A percentile compares a stretch with the other conserved stretches of the same genome.
Conservation (phyloP, 2,113 vertebrate genomes). For the Corythaeola cristata region DNA sequence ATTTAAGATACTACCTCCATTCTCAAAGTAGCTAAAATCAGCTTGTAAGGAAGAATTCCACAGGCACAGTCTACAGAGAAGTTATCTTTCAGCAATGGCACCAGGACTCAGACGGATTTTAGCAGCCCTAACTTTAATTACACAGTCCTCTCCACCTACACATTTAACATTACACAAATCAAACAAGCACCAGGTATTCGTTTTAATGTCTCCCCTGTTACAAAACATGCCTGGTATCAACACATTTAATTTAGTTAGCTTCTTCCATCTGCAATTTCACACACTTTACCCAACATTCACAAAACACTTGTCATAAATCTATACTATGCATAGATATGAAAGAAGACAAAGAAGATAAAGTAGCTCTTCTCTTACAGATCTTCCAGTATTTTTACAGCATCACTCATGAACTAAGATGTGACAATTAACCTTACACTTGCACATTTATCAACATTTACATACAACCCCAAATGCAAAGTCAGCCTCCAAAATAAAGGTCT, state of each 20-base stretch:
- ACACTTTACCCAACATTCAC: background rate
- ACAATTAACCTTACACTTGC: background rate
- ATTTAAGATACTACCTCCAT: background rate
- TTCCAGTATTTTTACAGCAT: background rate
- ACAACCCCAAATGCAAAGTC: background rate
- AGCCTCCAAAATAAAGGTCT: background rate
- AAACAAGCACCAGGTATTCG: background rate
- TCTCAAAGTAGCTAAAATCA: background rate
- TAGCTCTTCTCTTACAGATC: background rate
- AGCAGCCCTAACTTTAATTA: background rate
- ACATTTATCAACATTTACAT: background rate
- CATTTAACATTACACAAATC: background rate
- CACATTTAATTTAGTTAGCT: background rate
- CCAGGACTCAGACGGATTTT: background rate
- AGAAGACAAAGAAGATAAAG: background rate
- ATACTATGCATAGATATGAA: background rate
- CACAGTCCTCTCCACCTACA: background rate
- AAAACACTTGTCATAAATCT: background rate
- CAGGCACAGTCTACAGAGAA: background rate
- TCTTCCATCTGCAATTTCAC: background rate
- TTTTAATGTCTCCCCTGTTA: background rate
- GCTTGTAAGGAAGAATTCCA: background rate
- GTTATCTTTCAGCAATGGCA: background rate
- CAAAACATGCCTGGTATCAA: background rate
- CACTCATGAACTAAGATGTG: background rate